Percentiles rank a stretch among this genome's conserved stretches.
Conservation (phyloP, 2,888 invertebrate species). For the Calameuta pallipes region DNA sequence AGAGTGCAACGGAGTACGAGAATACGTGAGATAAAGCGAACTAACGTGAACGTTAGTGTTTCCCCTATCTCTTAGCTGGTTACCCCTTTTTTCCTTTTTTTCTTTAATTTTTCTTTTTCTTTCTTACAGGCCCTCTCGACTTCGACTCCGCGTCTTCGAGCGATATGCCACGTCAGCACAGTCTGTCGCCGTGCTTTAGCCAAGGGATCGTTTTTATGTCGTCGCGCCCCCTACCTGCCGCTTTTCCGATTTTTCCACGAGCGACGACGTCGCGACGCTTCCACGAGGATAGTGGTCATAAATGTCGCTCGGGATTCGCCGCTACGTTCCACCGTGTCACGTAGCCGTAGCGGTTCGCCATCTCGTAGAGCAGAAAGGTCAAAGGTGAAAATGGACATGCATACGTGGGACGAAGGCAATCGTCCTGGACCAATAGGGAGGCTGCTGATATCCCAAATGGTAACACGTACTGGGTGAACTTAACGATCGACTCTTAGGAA, state of each 20-base stretch:
- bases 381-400: background rate
- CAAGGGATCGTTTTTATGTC: conserved; percentile 40
- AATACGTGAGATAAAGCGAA: background rate
- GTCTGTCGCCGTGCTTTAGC: conserved; percentile 42
- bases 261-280: conserved; percentile 3
- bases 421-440: background rate
- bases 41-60: background rate
- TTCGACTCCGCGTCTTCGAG: background rate
- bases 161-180: conserved; percentile 37
- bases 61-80: background rate
- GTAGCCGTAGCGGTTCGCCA: background rate
- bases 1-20: background rate
- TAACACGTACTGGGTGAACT: background rate
- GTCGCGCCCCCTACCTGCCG: conserved; percentile 4
- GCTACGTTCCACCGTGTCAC: background rate
- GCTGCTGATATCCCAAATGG: background rate
- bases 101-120: background rate
- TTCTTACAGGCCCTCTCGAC: background rate
- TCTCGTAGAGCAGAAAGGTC: background rate
- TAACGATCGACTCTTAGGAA: background rate
- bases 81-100: background rate
- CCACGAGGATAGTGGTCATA: background rate
- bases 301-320: background rate
- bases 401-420: background rate
- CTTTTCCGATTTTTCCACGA: conserved; percentile 3